Percentiles rank a stretch among this genome's conserved stretches.
These are phyloP conservation scores for Columbina picui DNA, from an alignment of 2,113 vertebrate genomes.

Conservation along the genomic window DNA sequence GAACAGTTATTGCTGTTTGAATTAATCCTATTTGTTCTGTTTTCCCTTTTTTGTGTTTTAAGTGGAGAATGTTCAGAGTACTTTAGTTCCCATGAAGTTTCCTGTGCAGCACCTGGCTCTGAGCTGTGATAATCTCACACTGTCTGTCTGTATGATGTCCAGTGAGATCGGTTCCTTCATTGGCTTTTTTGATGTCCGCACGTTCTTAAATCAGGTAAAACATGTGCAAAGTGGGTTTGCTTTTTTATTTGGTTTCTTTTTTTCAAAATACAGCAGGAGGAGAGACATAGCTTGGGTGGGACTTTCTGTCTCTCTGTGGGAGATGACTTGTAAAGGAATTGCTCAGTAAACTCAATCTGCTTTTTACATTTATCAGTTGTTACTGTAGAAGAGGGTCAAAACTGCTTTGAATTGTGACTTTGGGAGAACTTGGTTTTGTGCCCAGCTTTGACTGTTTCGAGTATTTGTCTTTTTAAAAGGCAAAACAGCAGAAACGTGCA, in stretches of 20 bases:
- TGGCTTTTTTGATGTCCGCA: slow-evolving; percentile 92
- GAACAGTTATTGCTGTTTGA: neutral
- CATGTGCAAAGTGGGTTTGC: neutral
- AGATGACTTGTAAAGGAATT: neutral
- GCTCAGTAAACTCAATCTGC: neutral
- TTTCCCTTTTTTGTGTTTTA: neutral
- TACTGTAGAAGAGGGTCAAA: neutral
- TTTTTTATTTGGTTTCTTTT: no score
- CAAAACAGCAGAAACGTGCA: slow-evolving; percentile 84
- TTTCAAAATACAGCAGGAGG: neutral
- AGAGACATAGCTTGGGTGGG: neutral
- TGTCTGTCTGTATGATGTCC: slow-evolving; percentile 87
- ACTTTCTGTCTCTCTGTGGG: neutral
- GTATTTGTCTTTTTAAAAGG: slow-evolving; percentile 71
- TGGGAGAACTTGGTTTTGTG: neutral
- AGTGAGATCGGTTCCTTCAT: slow-evolving; percentile 77
- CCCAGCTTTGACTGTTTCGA: neutral
- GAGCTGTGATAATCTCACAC: slow-evolving; percentile 90
- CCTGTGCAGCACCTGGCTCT: slow-evolving; percentile 89
- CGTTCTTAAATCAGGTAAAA: slow-evolving; percentile 89
- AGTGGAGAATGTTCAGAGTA: slow-evolving; percentile 82
- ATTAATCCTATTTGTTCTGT: neutral
- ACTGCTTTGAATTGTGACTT: neutral
- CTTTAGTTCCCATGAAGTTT: slow-evolving; percentile 79
- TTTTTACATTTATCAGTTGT: neutral